Base-by-base conservation (phyloP, 2,888 invertebrate species). In the Athrips mouffetella region DNA sequence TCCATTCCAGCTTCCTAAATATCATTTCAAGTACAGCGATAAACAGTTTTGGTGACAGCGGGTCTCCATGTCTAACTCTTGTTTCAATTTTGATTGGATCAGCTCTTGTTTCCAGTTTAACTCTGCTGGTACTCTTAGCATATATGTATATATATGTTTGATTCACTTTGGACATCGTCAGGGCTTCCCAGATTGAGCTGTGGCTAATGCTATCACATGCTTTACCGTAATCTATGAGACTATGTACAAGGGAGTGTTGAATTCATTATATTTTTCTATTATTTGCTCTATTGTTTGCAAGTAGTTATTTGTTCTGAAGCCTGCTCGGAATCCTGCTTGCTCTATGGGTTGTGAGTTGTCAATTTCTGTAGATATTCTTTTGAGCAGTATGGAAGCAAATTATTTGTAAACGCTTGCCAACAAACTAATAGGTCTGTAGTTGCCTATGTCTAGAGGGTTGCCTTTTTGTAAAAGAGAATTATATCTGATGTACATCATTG, bases 391-490 rank as follows among this genome's bases (percentile, higher is more conserved):
- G 5, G 35, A 35, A 16, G 35, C 16, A 16, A 35, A 35, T 8
- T 16, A 13, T 8, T 39, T 39, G 18, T 39, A 39, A 3, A 39
- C 7, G 11, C 11, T 11, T 11, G 39, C 11, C 23, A 21, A n/a
- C 3, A 39, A 23, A 15, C 42, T 27, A 8, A 44, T 55, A 7
- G 35, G 35, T 3, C 35, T 11, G 35, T 35, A 57, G 27, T 58
- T 58, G 1, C 48, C 48, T 27, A 58, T 55, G 23, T 60, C 53
- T 2, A 50, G 21, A n/a, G 58, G 52, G 35, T 60, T 51, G 2
- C 59, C 50, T 60, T 60, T 52, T 58, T 60, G 33, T 59, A 59
- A 0, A 59, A 41, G 25, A 60, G 23, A 2, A 57, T 51, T 6
- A 61, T 59, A 41, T 57, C 54, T 0, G 60, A 60, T 47, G 49